Evolutionary conservation across 2,113 vertebrate species (phyloP).

Genomic region (Copsychus sechellarum): DNA sequence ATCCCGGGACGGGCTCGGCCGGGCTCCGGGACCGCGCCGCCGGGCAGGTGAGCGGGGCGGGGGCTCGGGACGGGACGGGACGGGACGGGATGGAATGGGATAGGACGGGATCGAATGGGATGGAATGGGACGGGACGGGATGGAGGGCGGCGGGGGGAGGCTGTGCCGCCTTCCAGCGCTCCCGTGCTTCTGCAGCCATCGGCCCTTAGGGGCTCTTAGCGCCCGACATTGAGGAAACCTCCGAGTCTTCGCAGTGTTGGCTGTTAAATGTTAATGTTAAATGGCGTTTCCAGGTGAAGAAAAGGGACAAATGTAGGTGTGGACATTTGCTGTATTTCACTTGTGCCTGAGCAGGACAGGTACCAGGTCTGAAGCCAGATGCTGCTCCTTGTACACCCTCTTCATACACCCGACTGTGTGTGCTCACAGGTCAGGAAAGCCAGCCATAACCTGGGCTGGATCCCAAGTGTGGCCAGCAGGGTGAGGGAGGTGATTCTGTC

Average conservation of each 20-base stretch:
- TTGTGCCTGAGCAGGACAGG: too few relatives aligned
- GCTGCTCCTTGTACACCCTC: accelerated
- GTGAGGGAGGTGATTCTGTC: neutral
- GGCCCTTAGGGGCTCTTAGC: accelerated
- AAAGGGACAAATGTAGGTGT: neutral
- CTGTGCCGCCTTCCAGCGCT: too few relatives aligned
- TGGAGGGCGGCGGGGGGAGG: too few relatives aligned
- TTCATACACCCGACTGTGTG: too few relatives aligned
- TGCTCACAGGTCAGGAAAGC: neutral
- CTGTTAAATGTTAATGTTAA: neutral
- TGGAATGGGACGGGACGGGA: too few relatives aligned
- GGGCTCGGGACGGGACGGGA: neutral
- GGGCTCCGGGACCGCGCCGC: neutral
- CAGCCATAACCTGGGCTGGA: neutral
- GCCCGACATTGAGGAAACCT: accelerated
- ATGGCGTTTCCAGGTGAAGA: neutral
- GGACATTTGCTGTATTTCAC: neutral
- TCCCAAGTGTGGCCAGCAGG: neutral
- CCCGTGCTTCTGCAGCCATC: accelerated
- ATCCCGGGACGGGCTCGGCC: neutral
- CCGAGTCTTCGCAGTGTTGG: accelerated
- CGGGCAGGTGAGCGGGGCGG: neutral
- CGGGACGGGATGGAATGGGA: too few relatives aligned
- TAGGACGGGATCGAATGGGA: too few relatives aligned
- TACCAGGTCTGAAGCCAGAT: accelerated